Evolutionary conservation across 2,113 vertebrate species (phyloP), one percentile per base, ranked within the genome.

Genomic region (Macquaria australasica): DNA sequence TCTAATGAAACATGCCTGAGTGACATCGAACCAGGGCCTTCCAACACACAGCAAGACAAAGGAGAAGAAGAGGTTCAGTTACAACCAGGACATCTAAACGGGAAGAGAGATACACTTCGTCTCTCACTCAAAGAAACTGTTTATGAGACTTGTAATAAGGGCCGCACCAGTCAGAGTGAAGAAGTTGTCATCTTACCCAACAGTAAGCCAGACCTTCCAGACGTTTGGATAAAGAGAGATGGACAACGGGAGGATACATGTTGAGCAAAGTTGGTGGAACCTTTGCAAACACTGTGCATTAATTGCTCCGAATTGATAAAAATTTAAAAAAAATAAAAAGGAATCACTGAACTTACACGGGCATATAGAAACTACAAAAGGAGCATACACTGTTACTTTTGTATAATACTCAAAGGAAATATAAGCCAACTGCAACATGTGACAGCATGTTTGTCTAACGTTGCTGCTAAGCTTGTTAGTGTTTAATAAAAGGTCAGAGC

Each of bases 151-250:
- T 95, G 95, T 0, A 96, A 94, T 45, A 98, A 97, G 79, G 95
- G 96, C 50, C 95, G 96, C 3, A 94, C 84, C 37, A 95, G 95
- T 28, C 95, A 96, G 39, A 97, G 94, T 56, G 96, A 95, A 0
- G 92, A 95, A 56, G 96, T 96, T 0, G 97, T 99, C 10, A 96
- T 99, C 84, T 68, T 99, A 66, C 98, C 98, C 12, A 99, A 99
- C 94, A 99, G 98, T 91, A 97, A 98, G 55, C 97, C 98, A 34
- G 97, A 98, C 86, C 93, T 99, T 91, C 98, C 98, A 0, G 98
- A 99, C 1, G 97, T 99, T 12, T 99, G 98, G 98, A 97, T 99
- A 85, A 99, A 97, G 90, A 96, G 98, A 89, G 97, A 97, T 0
- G 97, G 95, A 79, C 95, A 96, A 78, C 96, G 94, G 21, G 97